Percentiles rank a stretch among this genome's conserved stretches.
phyloP scores from a whole-genome alignment of 2,888 invertebrate genomes.

The Pandemis corylana region DNA sequence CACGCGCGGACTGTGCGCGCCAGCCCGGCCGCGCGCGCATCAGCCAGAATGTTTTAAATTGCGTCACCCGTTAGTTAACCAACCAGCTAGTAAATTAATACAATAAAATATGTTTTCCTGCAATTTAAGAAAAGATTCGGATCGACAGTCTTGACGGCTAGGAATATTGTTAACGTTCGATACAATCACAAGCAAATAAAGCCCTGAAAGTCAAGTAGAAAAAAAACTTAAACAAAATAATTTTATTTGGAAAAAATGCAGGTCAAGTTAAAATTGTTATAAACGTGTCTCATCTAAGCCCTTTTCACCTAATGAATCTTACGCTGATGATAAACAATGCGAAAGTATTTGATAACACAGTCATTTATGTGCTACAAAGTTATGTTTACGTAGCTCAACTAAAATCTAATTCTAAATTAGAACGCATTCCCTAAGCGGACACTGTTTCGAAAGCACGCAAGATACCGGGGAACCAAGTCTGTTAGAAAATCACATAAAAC shows the following conservation, averaged over 20 bases:
- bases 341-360: too few species aligned
- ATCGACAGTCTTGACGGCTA: background rate
- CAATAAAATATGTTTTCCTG: slow-evolving; percentile 4
- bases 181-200: background rate
- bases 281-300: too few species aligned
- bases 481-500: slow-evolving; percentile 21
- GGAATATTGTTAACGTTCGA: background rate
- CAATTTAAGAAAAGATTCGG: background rate
- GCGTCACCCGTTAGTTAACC: slow-evolving; percentile 54
- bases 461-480: slow-evolving; percentile 16
- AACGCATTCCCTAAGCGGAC: slow-evolving; percentile 7
- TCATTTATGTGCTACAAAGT: background rate
- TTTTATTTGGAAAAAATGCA: background rate
- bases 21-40: slow-evolving; percentile 46
- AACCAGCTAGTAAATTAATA: slow-evolving; percentile 13
- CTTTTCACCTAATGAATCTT: background rate
- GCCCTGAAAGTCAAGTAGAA: background rate
- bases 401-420: slow-evolving; percentile 15
- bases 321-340: background rate
- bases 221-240: background rate
- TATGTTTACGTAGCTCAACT: background rate
- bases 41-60: slow-evolving; percentile 45
- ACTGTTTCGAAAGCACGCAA: slow-evolving; percentile 32
- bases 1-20: slow-evolving; percentile 45
- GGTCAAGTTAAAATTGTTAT: background rate